A percentile compares a stretch with the other conserved stretches of the same genome.
Conservation (phyloP, 2,888 invertebrate genomes). For the Biston betularia region DNA sequence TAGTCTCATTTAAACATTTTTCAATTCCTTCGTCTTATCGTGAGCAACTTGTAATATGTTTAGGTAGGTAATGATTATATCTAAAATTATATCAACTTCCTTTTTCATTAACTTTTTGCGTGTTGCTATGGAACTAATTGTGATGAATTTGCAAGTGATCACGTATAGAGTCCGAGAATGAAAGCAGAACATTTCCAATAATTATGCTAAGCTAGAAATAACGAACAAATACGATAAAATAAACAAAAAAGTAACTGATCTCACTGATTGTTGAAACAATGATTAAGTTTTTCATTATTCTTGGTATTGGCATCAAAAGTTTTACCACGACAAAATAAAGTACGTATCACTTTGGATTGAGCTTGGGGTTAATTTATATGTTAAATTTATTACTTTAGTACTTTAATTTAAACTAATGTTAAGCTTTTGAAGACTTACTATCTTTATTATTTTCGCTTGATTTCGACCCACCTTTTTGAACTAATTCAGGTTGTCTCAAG, state of each 20-base stretch:
- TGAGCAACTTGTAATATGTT: constrained; percentile 33
- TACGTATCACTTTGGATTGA: constrained; percentile 64
- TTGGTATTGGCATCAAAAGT: constrained; percentile 11
- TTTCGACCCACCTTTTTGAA: constrained; percentile 51
- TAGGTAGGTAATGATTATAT: constrained; percentile 8
- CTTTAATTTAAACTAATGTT: constrained; percentile 44
- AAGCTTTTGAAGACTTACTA: constrained; percentile 57
- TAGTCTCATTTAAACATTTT: constrained; percentile 11
- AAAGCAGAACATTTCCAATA: not conserved
- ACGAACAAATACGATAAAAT: constrained; percentile 3
- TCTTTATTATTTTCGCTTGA: constrained; percentile 51
- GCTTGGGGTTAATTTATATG: constrained; percentile 57
- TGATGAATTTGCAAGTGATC: not conserved
- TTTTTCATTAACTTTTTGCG: not conserved
- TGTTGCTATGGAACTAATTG: constrained; percentile 10
- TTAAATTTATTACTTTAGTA: constrained; percentile 20
- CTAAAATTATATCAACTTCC: constrained; percentile 1
- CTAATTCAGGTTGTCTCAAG: constrained; percentile 28
- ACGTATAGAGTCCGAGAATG: constrained; percentile 1
- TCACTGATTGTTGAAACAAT: constrained; percentile 10
- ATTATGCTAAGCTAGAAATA: constrained; percentile 7
- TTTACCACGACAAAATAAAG: constrained; percentile 45
- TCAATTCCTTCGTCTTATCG: constrained; percentile 35
- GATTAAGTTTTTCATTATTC: constrained; percentile 9
- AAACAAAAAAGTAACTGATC: not conserved